Evolutionary conservation across 2,113 vertebrate genomes (phyloP), one percentile per base, ranked within the genome.

Genomic region (Arizona elegans): DNA sequence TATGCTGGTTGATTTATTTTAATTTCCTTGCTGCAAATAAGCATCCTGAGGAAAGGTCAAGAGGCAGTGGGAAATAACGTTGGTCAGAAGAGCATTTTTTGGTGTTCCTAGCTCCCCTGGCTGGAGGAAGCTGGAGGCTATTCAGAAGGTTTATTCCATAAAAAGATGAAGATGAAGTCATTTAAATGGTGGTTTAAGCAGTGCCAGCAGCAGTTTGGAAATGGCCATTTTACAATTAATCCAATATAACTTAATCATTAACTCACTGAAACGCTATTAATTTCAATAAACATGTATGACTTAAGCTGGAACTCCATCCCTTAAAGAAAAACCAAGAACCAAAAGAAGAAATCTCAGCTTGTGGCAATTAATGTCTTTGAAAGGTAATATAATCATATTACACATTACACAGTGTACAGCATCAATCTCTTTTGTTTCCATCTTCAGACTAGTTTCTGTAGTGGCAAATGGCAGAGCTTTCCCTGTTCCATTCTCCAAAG

Each of bases 381-480:
- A 8, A 62, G 92, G 94, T 43, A 5, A 5, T 93, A 90, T 91
- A 26, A 90, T 93, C 94, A 90, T 90, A 93, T 93, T 55, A 55
- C 54, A 55, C 54, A 55, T 95, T 95, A 91, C 92, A 90, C 15
- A n/a, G 87, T 55, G n/a, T 88, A 89, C 88, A 26, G 11, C 38
- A 89, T 12, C 12, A 43, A 59, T 1, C 91, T 92, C n/a, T 93
- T 92, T 93, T n/a, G 24, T 58, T 43, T n/a, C 19, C 15, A 5
- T 55, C 47, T 47, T 47, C 4, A 91, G 91, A 1, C 47, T 1
- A 1, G 5, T 86, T 50, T 95, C 96, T 96, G 93, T 89, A 87
- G 70, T 56, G 93, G 85, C 75, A 94, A 95, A 93, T 89, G 88
- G 38, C 91, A 93, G 91, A 93, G 94, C 85, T 53, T 92, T 95